Evolutionary conservation across 2,113 vertebrate species (phyloP).

Genomic region (Excalfactoria chinensis): DNA sequence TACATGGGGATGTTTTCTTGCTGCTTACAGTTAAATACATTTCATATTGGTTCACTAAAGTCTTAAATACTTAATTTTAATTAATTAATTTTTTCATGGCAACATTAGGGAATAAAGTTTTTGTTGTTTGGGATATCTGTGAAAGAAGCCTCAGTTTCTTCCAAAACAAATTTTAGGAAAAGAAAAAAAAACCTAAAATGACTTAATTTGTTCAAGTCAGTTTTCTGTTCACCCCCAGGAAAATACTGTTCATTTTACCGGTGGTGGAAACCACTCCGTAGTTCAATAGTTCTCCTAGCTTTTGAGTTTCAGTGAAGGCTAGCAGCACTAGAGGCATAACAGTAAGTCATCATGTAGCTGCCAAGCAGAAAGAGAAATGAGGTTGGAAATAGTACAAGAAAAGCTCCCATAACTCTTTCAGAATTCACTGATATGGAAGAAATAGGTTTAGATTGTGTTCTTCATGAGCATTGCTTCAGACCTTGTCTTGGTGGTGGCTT

Average conservation of each 20-base stretch:
- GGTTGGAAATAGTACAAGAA: background rate
- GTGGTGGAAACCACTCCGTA: background rate
- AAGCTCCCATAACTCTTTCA: fast-evolving
- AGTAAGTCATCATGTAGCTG: background rate
- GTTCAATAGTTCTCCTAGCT: background rate
- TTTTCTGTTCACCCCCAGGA: background rate
- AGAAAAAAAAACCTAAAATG: fast-evolving
- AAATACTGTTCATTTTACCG: background rate
- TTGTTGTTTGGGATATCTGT: background rate
- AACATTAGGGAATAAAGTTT: background rate
- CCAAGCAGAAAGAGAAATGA: background rate
- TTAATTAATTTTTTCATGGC: background rate
- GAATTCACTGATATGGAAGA: fast-evolving
- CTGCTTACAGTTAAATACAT: background rate
- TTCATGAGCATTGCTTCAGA: fast-evolving
- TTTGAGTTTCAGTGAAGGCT: background rate
- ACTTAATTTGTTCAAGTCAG: background rate
- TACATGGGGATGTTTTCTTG: background rate
- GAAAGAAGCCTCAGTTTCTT: background rate
- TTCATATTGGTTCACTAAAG: background rate
- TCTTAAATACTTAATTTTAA: background rate
- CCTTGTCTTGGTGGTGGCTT: fast-evolving
- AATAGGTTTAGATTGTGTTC: background rate
- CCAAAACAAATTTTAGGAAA: background rate
- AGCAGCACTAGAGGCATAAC: background rate